Evolutionary conservation across 2,113 vertebrate genomes (phyloP), one percentile per base, ranked within the genome.

Genomic region (Lucifuga dentata): DNA sequence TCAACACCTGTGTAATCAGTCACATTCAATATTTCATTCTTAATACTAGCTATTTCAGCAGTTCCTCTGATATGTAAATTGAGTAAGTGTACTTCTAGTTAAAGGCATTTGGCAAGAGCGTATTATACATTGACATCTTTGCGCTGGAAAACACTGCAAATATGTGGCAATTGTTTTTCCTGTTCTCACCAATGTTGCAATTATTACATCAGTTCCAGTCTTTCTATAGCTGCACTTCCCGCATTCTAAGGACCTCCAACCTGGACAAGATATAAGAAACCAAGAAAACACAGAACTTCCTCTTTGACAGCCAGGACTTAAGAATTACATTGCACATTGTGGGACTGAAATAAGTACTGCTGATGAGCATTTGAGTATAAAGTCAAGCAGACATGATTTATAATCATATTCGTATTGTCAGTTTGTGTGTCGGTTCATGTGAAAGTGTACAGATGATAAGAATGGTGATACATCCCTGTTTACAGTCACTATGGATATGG

Each of bases 81-180:
- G 70, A 45, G 71, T 53, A 88, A 83, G 44, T 40, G 11, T 11
- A 35, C 53, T 87, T 87, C 84, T 68, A 57, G 64, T 75, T 40
- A 84, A 39, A 68, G 57, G 9, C 19, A 45, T 84, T 73, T 71
- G 72, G 85, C 39, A 84, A 89, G 48, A 17, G 11, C 16, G 48
- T 58, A 44, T 19, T 68, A 51, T 40, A 72, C 45, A 7, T 44
- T 36, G 29, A 12, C 56, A 8, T 57, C 1, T 55, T 20, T 35
- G 12, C 66, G 63, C 41, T 15, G 2, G 43, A 11, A 70, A 56
- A 32, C 16, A 50, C 19, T 51, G 45, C 36, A 57, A 56, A 76
- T 5, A 17, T 85, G 68, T 64, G 16, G 66, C 58, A 86, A 83
- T 45, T 16, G 8, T 53, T 38, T 45, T 65, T 62, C 10, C 73